A percentile compares a stretch with the other conserved stretches of the same genome.
Evolutionary conservation across 2,888 invertebrate species (phyloP).

Genomic region (Trachelus iudaicus): DNA sequence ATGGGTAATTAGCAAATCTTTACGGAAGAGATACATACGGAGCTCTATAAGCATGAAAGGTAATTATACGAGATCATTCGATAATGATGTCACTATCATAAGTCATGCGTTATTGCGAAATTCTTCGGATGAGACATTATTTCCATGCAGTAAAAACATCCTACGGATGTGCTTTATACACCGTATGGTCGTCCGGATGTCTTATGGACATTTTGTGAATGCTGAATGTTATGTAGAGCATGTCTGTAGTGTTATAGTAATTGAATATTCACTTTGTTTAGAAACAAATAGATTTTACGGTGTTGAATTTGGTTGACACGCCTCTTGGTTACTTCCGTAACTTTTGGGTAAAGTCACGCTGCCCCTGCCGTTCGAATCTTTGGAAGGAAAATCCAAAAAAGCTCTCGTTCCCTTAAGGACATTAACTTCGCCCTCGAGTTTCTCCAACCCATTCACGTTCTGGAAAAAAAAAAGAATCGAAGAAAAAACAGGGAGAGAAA

Average conservation of each 20-base stretch:
- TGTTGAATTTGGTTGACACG: background rate
- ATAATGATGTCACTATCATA: background rate
- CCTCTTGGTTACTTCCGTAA: background rate
- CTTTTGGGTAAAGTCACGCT: background rate
- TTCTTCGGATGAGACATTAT: background rate
- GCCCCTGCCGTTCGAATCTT: background rate
- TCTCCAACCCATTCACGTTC: slow-evolving; percentile 23
- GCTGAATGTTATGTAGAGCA: background rate
- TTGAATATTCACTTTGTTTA: background rate
- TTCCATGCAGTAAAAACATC: background rate
- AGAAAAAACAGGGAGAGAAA: background rate
- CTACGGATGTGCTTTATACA: background rate
- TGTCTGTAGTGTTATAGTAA: too few relatives aligned
- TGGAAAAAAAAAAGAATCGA: slow-evolving; percentile 35
- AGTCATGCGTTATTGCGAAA: background rate
- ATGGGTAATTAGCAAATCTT: background rate
- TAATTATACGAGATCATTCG: background rate
- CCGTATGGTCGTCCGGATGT: background rate
- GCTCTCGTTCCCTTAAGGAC: background rate
- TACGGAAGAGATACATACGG: background rate
- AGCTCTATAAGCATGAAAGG: background rate
- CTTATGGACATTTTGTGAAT: background rate
- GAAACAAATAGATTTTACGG: background rate
- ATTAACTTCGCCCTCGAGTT: background rate
- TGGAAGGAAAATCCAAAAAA: background rate